phyloP scores from a whole-genome alignment of 1,140 invertebrate genomes.

The Drosophila sechellia region DNA sequence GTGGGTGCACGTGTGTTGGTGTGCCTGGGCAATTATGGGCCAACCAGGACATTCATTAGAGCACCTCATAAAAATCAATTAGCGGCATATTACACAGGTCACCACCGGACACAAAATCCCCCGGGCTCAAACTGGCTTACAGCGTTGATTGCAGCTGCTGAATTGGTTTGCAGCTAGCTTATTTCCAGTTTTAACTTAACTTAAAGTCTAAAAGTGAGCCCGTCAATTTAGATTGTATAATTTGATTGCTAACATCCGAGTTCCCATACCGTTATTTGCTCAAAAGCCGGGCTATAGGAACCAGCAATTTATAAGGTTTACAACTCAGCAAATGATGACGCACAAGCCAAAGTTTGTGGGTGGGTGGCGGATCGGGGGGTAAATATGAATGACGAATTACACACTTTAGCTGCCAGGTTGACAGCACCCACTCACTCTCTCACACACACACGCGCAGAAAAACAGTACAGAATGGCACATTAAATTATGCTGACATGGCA shows the following conservation, averaged over 20 bases:
- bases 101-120: conserved; percentile 7
- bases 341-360: conserved; percentile 9
- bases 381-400: conserved; percentile 80
- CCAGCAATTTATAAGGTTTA: conserved; percentile 22
- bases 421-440: conserved; percentile 37
- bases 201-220: too few species aligned
- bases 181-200: too few species aligned
- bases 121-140: conserved; percentile 28
- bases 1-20: not conserved
- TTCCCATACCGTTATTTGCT: conserved; percentile 8
- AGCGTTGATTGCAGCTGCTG: not conserved
- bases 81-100: conserved; percentile 25
- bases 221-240: not conserved
- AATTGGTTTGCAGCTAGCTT: not conserved
- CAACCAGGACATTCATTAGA: conserved; percentile 67
- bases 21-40: conserved; percentile 26
- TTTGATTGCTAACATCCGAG: not conserved
- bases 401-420: conserved; percentile 76
- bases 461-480: conserved; percentile 40
- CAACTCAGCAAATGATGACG: conserved; percentile 36
- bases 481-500: conserved; percentile 77
- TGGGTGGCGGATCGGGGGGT: conserved; percentile 12
- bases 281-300: conserved; percentile 8
- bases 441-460: conserved; percentile 2
- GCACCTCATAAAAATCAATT: conserved; percentile 72